Evolutionary conservation across 2,113 vertebrate species (phyloP).

Genomic region (Acrocephalus arundinaceus): DNA sequence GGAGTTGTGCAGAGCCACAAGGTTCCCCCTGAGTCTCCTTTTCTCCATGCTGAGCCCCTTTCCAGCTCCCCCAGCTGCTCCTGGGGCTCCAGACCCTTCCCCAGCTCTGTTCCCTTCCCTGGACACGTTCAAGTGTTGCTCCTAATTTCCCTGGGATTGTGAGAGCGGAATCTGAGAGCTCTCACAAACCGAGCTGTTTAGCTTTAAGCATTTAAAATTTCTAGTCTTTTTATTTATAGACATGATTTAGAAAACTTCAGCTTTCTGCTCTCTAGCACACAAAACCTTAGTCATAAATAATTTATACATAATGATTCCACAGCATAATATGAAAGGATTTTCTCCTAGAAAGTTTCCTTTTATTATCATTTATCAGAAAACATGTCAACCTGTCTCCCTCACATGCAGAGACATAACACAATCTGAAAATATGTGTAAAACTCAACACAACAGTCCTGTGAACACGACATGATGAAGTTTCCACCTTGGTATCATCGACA

Average conservation of each 20-base stretch:
- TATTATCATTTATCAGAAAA: not conserved
- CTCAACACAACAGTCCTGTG: not conserved
- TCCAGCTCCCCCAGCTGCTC: fast-evolving
- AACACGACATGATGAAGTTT: fast-evolving
- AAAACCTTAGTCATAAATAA: not conserved
- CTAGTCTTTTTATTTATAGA: not conserved
- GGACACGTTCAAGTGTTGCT: not conserved
- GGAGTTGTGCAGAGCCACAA: not conserved
- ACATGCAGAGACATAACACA: fast-evolving
- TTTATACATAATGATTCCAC: not conserved
- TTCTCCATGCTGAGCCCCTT: not conserved
- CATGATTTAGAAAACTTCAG: not conserved
- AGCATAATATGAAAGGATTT: not conserved
- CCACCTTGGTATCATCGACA: not conserved
- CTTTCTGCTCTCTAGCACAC: not conserved
- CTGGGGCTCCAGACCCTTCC: not conserved
- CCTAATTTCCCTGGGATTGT: not conserved
- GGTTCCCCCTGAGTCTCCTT: not conserved
- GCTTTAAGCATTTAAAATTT: not conserved
- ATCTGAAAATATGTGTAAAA: not conserved
- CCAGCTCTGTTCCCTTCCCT: not conserved
- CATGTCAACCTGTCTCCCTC: not conserved
- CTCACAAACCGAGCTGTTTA: not conserved
- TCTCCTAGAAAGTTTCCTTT: not conserved
- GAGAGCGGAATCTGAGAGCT: fast-evolving